Percentiles rank a stretch among this genome's conserved stretches.
Evolutionary conservation across 2,888 invertebrate genomes (phyloP).

Genomic region (Luperina nickerlii): DNA sequence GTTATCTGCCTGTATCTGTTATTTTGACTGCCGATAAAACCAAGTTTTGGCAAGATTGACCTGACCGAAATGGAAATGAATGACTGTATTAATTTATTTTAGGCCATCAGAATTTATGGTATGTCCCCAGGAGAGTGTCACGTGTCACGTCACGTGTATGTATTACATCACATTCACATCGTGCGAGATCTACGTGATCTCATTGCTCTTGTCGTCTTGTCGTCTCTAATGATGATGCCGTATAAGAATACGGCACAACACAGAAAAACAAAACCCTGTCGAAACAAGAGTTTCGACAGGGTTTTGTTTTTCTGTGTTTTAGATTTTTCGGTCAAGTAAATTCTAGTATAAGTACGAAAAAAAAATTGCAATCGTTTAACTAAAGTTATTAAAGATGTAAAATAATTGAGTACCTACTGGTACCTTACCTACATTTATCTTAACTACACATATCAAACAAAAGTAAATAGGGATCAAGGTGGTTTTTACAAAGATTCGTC

Average conservation of each 20-base stretch:
- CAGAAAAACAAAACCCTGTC: too few relatives aligned
- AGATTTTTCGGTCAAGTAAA: neutral
- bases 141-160: conserved; percentile 27
- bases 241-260: too few relatives aligned
- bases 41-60: neutral
- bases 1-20: neutral
- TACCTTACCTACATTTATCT: neutral
- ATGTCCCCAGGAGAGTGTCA: conserved; percentile 8
- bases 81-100: conserved; percentile 14
- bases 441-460: neutral
- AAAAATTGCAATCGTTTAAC: conserved; percentile 22
- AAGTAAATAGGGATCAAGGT: neutral
- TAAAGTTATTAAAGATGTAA: neutral
- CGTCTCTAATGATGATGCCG: conserved; percentile 14
- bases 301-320: neutral
- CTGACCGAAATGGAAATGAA: neutral
- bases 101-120: conserved; percentile 30
- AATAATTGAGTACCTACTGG: neutral
- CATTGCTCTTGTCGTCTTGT: conserved; percentile 34
- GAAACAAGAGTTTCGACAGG: neutral
- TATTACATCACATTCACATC: conserved; percentile 41
- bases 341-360: too few relatives aligned
- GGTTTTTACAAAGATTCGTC: too few relatives aligned
- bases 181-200: conserved; percentile 33
- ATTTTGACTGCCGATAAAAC: neutral